A percentile compares a stretch with the other conserved stretches of the same genome.
phyloP scores from a whole-genome alignment of 2,113 vertebrate species.

The Pygoscelis antarcticus region DNA sequence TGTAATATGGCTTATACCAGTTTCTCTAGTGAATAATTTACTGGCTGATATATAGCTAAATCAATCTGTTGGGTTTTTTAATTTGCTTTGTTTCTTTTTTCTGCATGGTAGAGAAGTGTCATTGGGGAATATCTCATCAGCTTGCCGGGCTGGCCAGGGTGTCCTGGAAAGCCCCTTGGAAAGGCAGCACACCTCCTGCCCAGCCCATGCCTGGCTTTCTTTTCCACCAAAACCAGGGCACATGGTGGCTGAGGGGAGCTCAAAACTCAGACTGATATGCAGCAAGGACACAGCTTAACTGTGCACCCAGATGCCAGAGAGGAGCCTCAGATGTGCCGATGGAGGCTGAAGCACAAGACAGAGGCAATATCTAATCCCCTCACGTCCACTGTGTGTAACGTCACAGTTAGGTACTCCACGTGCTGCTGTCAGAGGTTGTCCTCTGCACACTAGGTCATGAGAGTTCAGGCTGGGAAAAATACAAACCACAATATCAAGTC shows the following conservation, averaged over 20 bases:
- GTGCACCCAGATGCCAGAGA: not conserved
- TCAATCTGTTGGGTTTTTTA: not conserved
- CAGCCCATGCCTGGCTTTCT: not conserved
- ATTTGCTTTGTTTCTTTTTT: not conserved
- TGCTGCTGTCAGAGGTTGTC: not conserved
- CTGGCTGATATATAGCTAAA: not conserved
- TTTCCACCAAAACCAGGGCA: not conserved
- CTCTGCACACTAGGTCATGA: not conserved
- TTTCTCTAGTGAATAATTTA: not conserved
- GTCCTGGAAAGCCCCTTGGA: not conserved
- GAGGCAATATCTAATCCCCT: not conserved
- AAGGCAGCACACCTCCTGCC: not conserved
- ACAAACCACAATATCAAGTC: not conserved
- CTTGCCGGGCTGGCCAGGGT: not conserved
- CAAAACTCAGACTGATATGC: not conserved
- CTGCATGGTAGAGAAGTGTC: not conserved
- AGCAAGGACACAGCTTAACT: not conserved
- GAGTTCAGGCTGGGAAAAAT: not conserved
- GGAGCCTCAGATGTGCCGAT: rapidly evolving
- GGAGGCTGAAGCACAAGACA: not conserved
- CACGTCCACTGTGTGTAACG: rapidly evolving
- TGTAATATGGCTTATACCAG: not conserved
- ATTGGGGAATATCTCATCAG: not conserved
- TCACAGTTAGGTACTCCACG: not conserved
- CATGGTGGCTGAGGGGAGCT: not conserved